These are phyloP conservation scores for Pelodytes ibericus DNA, from an alignment of 2,797 vertebrate species.

Conservation along the genomic window DNA sequence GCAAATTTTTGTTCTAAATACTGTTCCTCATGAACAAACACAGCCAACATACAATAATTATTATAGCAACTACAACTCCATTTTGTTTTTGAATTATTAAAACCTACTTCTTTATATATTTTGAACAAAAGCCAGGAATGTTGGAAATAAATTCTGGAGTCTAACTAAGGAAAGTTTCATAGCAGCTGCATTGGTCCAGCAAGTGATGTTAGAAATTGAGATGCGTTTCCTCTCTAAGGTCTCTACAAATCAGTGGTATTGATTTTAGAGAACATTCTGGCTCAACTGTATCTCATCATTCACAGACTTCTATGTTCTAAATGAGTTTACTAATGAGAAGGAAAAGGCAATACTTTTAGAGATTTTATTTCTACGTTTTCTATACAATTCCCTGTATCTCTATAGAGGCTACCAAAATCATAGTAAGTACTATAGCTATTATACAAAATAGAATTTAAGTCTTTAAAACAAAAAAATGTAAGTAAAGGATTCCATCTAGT, in stretches of 20 bases:
- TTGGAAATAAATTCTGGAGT: background rate
- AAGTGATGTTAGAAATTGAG: constrained; percentile 42
- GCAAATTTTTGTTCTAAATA: constrained; percentile 2
- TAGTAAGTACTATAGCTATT: background rate
- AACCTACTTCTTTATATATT: background rate
- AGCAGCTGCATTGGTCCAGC: constrained; percentile 32
- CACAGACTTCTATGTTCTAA: constrained; percentile 50
- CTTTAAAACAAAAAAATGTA: background rate
- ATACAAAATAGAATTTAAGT: background rate
- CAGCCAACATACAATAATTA: background rate
- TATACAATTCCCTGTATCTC: constrained; percentile 15
- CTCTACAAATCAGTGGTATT: constrained; percentile 53
- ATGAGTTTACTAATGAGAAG: constrained; percentile 56
- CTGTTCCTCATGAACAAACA: background rate
- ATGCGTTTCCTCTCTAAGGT: constrained; percentile 41
- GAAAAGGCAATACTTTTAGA: constrained; percentile 54
- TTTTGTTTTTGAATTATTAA: background rate
- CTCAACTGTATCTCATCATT: constrained; percentile 54
- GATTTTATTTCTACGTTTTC: constrained; percentile 41
- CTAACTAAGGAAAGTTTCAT: constrained; percentile 45
- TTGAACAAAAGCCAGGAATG: background rate
- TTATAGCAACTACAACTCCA: background rate
- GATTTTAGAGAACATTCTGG: constrained; percentile 53
- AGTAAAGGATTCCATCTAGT: background rate
- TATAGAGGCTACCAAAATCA: background rate